These are phyloP conservation scores for Ascaphus truei DNA, from an alignment of 2,113 vertebrate genomes.

Conservation along the genomic window DNA sequence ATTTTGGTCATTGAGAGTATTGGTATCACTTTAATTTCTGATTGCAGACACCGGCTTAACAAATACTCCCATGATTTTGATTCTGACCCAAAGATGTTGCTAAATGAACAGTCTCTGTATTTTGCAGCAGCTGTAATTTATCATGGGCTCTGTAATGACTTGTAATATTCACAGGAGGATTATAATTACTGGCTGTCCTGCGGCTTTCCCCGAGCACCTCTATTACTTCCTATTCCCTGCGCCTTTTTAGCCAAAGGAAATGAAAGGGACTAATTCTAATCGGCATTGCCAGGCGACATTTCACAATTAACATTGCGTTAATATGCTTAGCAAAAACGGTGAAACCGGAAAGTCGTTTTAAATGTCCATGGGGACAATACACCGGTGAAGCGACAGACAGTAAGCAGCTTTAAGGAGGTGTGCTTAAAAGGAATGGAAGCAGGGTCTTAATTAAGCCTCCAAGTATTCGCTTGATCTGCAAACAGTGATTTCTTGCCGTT, in stretches of 20 bases:
- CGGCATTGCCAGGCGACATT: too few relatives aligned
- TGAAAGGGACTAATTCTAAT: background rate
- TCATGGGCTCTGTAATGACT: conserved; percentile 14
- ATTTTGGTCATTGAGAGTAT: conserved; percentile 9
- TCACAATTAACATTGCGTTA: too few relatives aligned
- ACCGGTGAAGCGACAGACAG: too few relatives aligned
- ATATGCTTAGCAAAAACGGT: too few relatives aligned
- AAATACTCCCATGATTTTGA: conserved; percentile 26
- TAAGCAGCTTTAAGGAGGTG: too few relatives aligned
- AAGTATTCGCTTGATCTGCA: too few relatives aligned
- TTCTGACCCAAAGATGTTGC: conserved; percentile 6
- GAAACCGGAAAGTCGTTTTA: too few relatives aligned
- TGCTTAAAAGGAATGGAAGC: too few relatives aligned
- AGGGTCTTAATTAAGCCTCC: too few relatives aligned
- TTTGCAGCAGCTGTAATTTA: conserved; percentile 3
- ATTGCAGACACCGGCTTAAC: conserved; percentile 1
- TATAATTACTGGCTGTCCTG: conserved; percentile 20
- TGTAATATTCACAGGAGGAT: conserved; percentile 3
- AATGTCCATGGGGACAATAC: too few relatives aligned
- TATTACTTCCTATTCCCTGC: background rate
- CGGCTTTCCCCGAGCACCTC: conserved; percentile 1
- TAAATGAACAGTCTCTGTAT: conserved; percentile 1
- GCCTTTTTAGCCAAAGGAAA: background rate
- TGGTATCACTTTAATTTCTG: conserved; percentile 16
- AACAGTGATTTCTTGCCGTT: too few relatives aligned